Base-by-base conservation (phyloP, 1,140 invertebrate species). In the Dendroctonus ponderosae region DNA sequence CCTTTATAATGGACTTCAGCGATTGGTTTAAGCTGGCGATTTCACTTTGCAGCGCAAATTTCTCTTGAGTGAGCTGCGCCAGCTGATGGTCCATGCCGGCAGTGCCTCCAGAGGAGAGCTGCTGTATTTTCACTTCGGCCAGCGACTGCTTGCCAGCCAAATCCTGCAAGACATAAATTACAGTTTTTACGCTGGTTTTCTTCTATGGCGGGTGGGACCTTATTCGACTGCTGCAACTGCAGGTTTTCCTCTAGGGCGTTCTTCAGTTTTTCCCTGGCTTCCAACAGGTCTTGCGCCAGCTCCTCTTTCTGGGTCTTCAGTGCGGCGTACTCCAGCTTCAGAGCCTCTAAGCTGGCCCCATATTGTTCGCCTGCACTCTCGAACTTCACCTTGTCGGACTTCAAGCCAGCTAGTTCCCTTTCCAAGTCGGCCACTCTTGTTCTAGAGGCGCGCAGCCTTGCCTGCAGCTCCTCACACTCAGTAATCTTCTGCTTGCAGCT, bases 51-150 rank as follows among this genome's bases (percentile, higher is more conserved):
- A 76, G 68, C 51, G 66, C 57, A 59, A 73, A 64, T 66, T 76
- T 78, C 62, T 78, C 71, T 56, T 74, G 70, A 6, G 66, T 71
- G 39, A 75, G 62, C 46, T 69, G 53, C 52, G 75, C 71, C 14
- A 76, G 43, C 63, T 76, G 70, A 42, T 46, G 49, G 58, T 72
- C 67, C 0, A 57, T n/a, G 44, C 51, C 40, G 67, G 53, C 78
- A 51, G 60, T 50, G 6, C 73, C 72, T 41, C 72, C 76, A 52
- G 67, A 72, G 15, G 73, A 62, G 71, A 87, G 79, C 79, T 91
- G 89, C 70, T 90, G 85, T 41, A 88, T 81, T 78, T 85, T 85
- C n/a, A 91, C 75, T 72, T 90, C 83, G 50, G 85, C 83, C 72
- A 90, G 81, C 44, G 86, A 85, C 53, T 89, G 75, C 71, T 87